A percentile compares a stretch with the other conserved stretches of the same genome.
Evolutionary conservation across 2,888 invertebrate genomes (phyloP).

Genomic region (Noctua comes): DNA sequence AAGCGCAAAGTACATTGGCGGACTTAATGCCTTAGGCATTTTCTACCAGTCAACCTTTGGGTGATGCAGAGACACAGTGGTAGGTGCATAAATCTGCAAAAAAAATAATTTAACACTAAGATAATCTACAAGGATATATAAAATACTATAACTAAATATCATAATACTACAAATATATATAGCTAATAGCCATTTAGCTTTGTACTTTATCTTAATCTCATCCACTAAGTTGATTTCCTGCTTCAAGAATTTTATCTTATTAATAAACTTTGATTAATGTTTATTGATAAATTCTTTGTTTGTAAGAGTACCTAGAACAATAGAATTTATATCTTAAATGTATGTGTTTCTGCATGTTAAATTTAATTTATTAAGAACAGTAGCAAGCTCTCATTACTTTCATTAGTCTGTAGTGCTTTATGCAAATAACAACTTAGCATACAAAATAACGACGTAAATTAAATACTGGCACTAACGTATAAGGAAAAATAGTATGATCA

Average conservation of each 20-base stretch:
- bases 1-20: no score
- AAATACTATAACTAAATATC: no score
- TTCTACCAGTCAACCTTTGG: no score
- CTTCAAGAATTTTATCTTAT: background rate
- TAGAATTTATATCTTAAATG: background rate
- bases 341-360: background rate
- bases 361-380: background rate
- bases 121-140: no score
- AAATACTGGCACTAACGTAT: background rate
- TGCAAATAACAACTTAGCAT: background rate
- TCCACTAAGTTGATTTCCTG: conserved; percentile 2
- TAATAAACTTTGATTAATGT: background rate
- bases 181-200: no score
- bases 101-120: no score
- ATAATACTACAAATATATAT: no score
- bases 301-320: background rate
- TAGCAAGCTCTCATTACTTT: background rate
- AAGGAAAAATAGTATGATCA: background rate
- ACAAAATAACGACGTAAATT: background rate
- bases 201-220: conserved; percentile 20
- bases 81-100: no score
- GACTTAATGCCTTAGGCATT: no score
- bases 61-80: no score
- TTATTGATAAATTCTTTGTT: background rate
- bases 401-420: background rate